These are phyloP conservation scores for Tanytarsus gracilentus DNA, from an alignment of 2,888 invertebrate species.

Conservation along the genomic window DNA sequence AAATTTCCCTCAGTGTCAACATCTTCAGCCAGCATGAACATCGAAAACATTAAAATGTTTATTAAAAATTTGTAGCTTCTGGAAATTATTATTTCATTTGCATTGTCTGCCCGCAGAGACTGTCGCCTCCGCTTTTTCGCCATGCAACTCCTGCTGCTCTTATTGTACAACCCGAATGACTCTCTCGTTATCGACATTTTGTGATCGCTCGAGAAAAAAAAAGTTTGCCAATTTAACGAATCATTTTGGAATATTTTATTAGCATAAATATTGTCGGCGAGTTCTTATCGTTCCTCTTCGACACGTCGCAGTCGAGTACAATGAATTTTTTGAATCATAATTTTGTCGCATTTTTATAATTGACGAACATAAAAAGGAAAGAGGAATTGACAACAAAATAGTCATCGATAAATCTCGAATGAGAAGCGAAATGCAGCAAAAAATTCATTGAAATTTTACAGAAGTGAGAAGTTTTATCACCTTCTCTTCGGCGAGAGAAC, in stretches of 20 bases:
- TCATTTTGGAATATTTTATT: constrained; percentile 27
- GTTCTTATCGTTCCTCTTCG: background rate
- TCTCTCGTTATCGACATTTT: constrained; percentile 12
- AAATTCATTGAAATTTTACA: constrained; percentile 22
- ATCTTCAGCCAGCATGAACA: too few relatives aligned
- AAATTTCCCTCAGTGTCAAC: too few relatives aligned
- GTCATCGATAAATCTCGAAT: background rate
- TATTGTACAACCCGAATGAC: background rate
- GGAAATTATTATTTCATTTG: constrained; percentile 28
- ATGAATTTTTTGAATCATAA: background rate
- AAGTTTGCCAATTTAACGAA: constrained; percentile 24
- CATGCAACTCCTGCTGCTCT: background rate
- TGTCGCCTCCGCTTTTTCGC: constrained; percentile 4
- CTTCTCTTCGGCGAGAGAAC: constrained; percentile 1
- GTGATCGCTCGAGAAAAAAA: constrained; percentile 14
- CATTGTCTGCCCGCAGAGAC: constrained; percentile 17
- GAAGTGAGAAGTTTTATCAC: constrained; percentile 27
- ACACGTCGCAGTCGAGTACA: background rate
- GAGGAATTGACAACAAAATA: background rate
- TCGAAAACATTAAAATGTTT: constrained; percentile 14
- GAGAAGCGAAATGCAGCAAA: background rate
- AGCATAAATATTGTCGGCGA: constrained; percentile 26
- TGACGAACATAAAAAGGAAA: background rate
- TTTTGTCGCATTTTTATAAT: background rate
- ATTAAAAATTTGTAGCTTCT: constrained; percentile 29